A percentile compares a stretch with the other conserved stretches of the same genome.
Conservation (phyloP, 2,888 invertebrate species). For the Epistrophella euchroma region DNA sequence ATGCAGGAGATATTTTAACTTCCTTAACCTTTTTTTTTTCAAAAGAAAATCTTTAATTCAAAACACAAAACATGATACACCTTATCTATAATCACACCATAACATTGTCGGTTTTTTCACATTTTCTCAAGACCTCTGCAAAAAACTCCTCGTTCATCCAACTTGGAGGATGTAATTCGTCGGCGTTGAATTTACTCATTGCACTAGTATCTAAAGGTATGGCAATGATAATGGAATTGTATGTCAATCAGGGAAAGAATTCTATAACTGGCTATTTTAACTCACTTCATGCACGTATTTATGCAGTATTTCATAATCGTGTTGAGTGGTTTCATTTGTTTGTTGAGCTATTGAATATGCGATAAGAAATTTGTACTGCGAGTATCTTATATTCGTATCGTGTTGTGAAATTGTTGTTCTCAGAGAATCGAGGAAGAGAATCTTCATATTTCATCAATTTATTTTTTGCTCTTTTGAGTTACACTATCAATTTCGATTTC, state of each 20-base stretch:
- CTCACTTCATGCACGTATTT: background rate
- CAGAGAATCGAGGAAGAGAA: background rate
- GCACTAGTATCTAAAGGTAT: background rate
- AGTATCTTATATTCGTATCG: too few species aligned
- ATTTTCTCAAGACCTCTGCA: slow-evolving; percentile 56
- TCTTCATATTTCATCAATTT: slow-evolving; percentile 3
- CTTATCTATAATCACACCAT: slow-evolving; percentile 36
- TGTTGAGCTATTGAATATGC: background rate
- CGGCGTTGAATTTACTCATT: slow-evolving; percentile 42
- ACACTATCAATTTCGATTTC: background rate
- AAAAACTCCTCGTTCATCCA: slow-evolving; percentile 76
- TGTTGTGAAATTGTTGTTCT: background rate
- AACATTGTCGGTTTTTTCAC: slow-evolving; percentile 60
- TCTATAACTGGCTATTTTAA: background rate
- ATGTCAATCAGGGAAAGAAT: background rate
- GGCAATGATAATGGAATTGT: background rate
- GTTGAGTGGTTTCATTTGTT: background rate
- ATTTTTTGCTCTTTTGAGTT: background rate
- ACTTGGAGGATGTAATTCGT: slow-evolving; percentile 70
- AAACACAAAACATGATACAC: background rate
- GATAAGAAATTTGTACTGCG: background rate
- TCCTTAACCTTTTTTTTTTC: slow-evolving; percentile 2
- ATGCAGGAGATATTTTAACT: slow-evolving; percentile 63
- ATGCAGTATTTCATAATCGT: background rate
- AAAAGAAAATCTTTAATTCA: background rate